A percentile compares a stretch with the other conserved stretches of the same genome.
phyloP scores from a whole-genome alignment of 2,888 invertebrate genomes.

The Galeruca laticollis region DNA sequence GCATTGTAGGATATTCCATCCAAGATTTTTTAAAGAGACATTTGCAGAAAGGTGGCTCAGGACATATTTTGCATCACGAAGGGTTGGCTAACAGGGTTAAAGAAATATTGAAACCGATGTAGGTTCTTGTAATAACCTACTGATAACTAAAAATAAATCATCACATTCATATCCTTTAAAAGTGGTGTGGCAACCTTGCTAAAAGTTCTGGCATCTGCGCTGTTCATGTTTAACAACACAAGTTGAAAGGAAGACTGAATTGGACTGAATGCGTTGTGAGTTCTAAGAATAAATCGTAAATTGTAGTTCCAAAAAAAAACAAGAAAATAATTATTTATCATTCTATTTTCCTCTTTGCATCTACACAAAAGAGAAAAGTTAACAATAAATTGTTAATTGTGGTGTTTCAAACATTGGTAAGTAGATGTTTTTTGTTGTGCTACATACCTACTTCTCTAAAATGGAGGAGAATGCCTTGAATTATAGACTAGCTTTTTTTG shows the following conservation, averaged over 20 bases:
- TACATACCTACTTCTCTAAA: constrained; percentile 50
- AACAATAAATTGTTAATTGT: constrained; percentile 12
- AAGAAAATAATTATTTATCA: background rate
- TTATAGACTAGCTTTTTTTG: constrained; percentile 34
- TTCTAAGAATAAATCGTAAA: constrained; percentile 26
- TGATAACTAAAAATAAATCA: too few relatives aligned
- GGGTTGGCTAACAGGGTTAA: too few relatives aligned
- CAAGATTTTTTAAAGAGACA: too few relatives aligned
- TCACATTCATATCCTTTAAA: background rate
- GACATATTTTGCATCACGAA: too few relatives aligned
- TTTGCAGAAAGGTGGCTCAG: too few relatives aligned
- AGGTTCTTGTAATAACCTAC: too few relatives aligned
- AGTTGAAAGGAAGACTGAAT: constrained; percentile 16
- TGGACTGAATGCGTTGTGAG: constrained; percentile 33
- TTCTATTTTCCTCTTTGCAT: background rate
- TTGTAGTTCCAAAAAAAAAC: constrained; percentile 10
- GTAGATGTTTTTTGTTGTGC: constrained; percentile 42
- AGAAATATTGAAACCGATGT: too few relatives aligned
- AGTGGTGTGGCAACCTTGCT: background rate
- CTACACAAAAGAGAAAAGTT: constrained; percentile 7
- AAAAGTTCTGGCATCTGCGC: constrained; percentile 11
- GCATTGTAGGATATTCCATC: too few relatives aligned
- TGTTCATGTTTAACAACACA: constrained; percentile 44
- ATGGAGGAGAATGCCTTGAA: constrained; percentile 52
- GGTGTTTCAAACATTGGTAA: constrained; percentile 43